Percentiles rank a stretch among this genome's conserved stretches.
phyloP scores from a whole-genome alignment of 2,888 invertebrate genomes.

The Leucania comma region DNA sequence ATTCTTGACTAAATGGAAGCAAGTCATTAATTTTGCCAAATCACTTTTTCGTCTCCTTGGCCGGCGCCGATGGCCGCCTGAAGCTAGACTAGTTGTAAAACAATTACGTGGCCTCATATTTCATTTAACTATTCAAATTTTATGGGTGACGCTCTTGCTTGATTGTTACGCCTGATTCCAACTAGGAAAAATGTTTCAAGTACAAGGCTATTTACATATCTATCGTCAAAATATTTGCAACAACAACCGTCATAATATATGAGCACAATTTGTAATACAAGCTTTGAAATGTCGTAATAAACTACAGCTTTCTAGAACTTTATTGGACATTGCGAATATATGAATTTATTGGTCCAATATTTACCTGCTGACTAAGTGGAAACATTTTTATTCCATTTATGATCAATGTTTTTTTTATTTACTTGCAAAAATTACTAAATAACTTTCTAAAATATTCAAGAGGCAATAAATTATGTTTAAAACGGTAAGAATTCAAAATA shows the following conservation, averaged over 20 bases:
- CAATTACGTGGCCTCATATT: slow-evolving; percentile 74
- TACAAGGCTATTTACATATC: slow-evolving; percentile 22
- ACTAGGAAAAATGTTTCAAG: slow-evolving; percentile 41
- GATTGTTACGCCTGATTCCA: slow-evolving; percentile 46
- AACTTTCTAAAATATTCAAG: slow-evolving; percentile 8
- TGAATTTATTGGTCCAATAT: slow-evolving; percentile 49
- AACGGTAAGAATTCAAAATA: neutral
- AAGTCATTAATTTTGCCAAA: slow-evolving; percentile 81
- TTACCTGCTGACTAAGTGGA: slow-evolving; percentile 26
- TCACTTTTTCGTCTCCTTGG: slow-evolving; percentile 78
- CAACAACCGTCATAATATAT: slow-evolving; percentile 44
- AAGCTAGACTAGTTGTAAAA: slow-evolving; percentile 65
- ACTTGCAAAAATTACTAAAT: slow-evolving; percentile 12
- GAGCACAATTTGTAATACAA: slow-evolving; percentile 56
- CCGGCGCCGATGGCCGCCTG: slow-evolving; percentile 69
- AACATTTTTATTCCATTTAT: slow-evolving; percentile 27
- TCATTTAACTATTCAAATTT: slow-evolving; percentile 72
- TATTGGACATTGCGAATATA: slow-evolving; percentile 41
- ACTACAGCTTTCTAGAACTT: slow-evolving; percentile 46
- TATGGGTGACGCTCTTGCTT: slow-evolving; percentile 52
- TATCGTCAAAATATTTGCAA: slow-evolving; percentile 47
- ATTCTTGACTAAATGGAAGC: slow-evolving; percentile 75
- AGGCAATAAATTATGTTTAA: slow-evolving; percentile 32
- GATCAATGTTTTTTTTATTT: slow-evolving; percentile 1
- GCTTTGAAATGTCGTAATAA: slow-evolving; percentile 54